Evolutionary conservation across 2,888 invertebrate species (phyloP).

Genomic region (Therioaphis trifolii): DNA sequence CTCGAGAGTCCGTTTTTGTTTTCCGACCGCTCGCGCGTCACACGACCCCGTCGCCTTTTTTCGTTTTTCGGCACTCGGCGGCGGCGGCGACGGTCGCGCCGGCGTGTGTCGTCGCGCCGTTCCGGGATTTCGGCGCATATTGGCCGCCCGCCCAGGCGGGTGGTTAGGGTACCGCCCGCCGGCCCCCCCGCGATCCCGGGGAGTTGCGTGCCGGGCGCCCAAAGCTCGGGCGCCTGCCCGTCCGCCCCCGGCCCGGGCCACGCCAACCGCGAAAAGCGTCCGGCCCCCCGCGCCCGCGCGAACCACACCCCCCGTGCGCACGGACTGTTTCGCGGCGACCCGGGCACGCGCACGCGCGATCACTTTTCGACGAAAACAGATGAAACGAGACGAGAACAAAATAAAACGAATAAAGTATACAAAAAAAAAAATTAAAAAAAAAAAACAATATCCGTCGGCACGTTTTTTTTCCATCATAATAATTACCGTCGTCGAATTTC

Average conservation of each 20-base stretch:
- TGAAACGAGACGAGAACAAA: too few species aligned
- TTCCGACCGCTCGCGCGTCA: not conserved
- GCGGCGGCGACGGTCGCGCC: constrained; percentile 25
- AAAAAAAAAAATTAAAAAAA: too few species aligned
- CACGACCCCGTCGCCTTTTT: not conserved
- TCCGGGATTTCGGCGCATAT: constrained; percentile 12
- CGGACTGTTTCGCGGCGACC: not conserved
- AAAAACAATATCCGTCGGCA: too few species aligned
- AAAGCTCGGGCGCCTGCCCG: constrained; percentile 44
- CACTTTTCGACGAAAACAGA: too few species aligned
- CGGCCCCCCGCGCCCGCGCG: constrained; percentile 22
- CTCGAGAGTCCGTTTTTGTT: not conserved
- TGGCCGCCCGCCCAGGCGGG: constrained; percentile 45
- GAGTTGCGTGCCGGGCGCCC: constrained; percentile 24
- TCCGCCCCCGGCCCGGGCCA: not conserved
- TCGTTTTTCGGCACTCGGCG: not conserved
- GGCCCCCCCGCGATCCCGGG: constrained; percentile 30
- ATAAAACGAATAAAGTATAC: too few species aligned
- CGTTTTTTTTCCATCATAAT: too few species aligned
- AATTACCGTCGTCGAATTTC: not conserved
- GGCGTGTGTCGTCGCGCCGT: constrained; percentile 11
- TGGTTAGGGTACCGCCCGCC: constrained; percentile 46
- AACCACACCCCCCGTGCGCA: not conserved
- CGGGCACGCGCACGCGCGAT: not conserved
- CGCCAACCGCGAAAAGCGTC: constrained; percentile 41